Percentiles rank a stretch among this genome's conserved stretches.
Evolutionary conservation across 2,888 invertebrate species (phyloP).

Genomic region (Agriotes lineatus): DNA sequence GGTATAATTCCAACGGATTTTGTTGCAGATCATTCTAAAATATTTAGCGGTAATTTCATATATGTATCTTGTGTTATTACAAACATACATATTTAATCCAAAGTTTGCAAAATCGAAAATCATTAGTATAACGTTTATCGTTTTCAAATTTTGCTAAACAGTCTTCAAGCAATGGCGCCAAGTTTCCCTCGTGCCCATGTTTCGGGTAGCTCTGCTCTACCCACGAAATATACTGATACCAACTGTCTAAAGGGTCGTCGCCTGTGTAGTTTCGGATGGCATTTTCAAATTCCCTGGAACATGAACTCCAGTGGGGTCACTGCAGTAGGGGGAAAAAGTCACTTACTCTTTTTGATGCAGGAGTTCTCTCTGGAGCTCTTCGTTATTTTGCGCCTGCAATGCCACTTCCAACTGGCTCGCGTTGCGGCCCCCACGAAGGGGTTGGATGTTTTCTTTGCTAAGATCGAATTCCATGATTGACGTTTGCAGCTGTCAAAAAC

Average conservation of each 20-base stretch:
- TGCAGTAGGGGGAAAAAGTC: slow-evolving; percentile 3
- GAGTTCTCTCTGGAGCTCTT: slow-evolving; percentile 76
- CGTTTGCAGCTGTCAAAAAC: slow-evolving; percentile 46
- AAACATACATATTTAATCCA: slow-evolving; percentile 93
- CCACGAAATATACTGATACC: slow-evolving; percentile 93
- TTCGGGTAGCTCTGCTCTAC: slow-evolving; percentile 93
- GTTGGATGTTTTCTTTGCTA: slow-evolving; percentile 96
- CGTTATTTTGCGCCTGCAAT: slow-evolving; percentile 80
- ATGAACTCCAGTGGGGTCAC: background rate
- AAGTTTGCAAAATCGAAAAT: slow-evolving; percentile 85
- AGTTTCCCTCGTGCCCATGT: slow-evolving; percentile 86
- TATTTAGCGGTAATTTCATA: too few species aligned
- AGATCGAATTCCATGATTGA: slow-evolving; percentile 77
- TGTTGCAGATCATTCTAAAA: slow-evolving; percentile 79
- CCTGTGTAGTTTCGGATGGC: slow-evolving; percentile 85
- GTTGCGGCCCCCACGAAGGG: slow-evolving; percentile 89
- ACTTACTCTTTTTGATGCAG: slow-evolving; percentile 78
- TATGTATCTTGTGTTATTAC: too few species aligned
- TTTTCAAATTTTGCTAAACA: slow-evolving; percentile 86
- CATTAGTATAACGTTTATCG: slow-evolving; percentile 84
- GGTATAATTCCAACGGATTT: slow-evolving; percentile 84
- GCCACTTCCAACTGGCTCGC: slow-evolving; percentile 83
- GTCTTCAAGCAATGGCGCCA: slow-evolving; percentile 81
- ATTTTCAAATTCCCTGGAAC: slow-evolving; percentile 81
- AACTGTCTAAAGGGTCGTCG: slow-evolving; percentile 88